Conservation (phyloP, 2,888 invertebrate species). For the Hylaea fasciaria region DNA sequence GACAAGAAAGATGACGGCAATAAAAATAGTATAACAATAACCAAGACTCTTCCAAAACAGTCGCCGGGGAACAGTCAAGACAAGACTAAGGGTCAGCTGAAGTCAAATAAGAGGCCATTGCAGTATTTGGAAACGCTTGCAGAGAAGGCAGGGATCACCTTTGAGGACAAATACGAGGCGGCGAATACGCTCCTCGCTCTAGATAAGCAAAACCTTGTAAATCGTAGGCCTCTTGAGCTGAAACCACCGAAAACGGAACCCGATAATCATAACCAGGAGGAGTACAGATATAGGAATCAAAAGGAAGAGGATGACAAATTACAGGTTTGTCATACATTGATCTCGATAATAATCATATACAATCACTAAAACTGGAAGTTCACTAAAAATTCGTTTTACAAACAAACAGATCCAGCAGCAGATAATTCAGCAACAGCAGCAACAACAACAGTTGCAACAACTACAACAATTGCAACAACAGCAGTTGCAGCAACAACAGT, state of each 20-base stretch:
- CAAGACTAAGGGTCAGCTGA: constrained; percentile 63
- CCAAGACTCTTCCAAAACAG: constrained; percentile 72
- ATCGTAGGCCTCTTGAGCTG: constrained; percentile 68
- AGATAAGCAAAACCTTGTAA: constrained; percentile 86
- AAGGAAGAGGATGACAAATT: constrained; percentile 81
- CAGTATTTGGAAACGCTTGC: constrained; percentile 90
- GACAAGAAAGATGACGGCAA: constrained; percentile 79
- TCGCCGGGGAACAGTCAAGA: constrained; percentile 63
- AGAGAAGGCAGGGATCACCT: constrained; percentile 89
- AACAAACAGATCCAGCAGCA: constrained; percentile 71
- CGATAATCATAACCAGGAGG: constrained; percentile 68
- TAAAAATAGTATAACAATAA: constrained; percentile 82
- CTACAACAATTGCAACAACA: constrained; percentile 67
- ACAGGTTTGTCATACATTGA: constrained; percentile 57
- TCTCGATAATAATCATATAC: not conserved
- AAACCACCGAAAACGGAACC: constrained; percentile 74
- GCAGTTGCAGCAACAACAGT: constrained; percentile 66
- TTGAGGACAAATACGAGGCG: constrained; percentile 90
- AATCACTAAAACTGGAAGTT: too few relatives aligned
- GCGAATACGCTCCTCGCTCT: constrained; percentile 87
- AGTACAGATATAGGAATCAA: constrained; percentile 73
- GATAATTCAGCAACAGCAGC: constrained; percentile 76
- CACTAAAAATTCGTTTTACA: constrained; percentile 4
- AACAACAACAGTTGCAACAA: constrained; percentile 65
- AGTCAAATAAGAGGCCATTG: constrained; percentile 74